Base-by-base conservation (phyloP, 2,797 vertebrate species). In the Hybognathus amarus region DNA sequence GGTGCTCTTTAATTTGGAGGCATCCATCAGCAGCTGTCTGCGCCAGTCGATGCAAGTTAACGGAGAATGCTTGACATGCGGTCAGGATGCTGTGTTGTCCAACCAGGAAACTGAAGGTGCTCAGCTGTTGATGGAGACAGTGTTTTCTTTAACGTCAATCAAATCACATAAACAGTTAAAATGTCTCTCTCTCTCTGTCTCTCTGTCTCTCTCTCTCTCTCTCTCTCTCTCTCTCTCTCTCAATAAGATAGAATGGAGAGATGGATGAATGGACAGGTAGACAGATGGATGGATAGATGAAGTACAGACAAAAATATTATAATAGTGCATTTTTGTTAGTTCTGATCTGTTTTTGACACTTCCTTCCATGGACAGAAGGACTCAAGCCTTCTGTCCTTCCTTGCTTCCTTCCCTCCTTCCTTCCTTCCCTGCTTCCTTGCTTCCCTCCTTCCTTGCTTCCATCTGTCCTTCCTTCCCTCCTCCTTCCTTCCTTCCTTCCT, bases 11-110 rank as follows among this genome's bases (percentile, higher is more conserved):
- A 77, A 81, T 77, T 81, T 61, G 22, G 50, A 61, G 30, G 11
- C 17, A 61, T 77, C 71, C 66, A 40, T 81, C 84, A 85, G 42
- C 73, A 52, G 74, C 42, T 70, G 84, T 82, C 74, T 63, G 17
- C 1, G 0, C n/a, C n/a, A 27, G 80, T 82, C 70, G 2, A 74
- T 82, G 45, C 10, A 56, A 74, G 63, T 83, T 77, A 77, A 45
- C 18, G 5, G 61, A 67, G 30, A n/a, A 22, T 24, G 45, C 17
- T 54, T 82, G 71, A 82, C 6, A 11, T 75, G 70, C 6, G 22
- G 10, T 17, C 15, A 10, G 20, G 56, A 63, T 50, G 69, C 42
- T 63, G 38, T 68, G 63, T 50, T 36, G 45, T 54, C 45, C 40
- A 69, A 27, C n/a, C n/a, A 80, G 79, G 42, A 74, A 82, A 64